These are phyloP conservation scores for Listrodromus nycthemerus DNA, from an alignment of 2,888 invertebrate species.

Conservation along the genomic window DNA sequence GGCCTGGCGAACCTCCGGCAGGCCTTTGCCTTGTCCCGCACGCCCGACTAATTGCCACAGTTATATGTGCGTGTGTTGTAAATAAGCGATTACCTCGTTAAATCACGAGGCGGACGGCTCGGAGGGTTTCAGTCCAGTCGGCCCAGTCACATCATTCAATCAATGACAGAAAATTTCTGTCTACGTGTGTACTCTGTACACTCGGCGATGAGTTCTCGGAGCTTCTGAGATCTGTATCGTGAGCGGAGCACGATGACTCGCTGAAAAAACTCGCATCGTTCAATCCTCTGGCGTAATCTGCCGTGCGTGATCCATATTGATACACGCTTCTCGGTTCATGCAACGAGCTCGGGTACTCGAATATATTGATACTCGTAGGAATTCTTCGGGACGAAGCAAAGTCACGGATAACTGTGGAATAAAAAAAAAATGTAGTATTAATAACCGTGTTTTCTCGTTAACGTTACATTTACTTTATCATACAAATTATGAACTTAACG, in stretches of 20 bases:
- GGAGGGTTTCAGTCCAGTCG: background rate
- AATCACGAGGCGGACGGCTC: conserved; percentile 22
- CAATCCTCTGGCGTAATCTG: background rate
- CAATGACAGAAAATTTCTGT: conserved; percentile 44
- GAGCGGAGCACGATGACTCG: background rate
- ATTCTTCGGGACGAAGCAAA: background rate
- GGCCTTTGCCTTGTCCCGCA: conserved; percentile 54
- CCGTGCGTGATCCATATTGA: background rate
- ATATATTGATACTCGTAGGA: background rate
- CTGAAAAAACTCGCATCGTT: background rate
- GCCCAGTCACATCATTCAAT: conserved; percentile 55
- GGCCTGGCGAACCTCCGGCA: conserved; percentile 8
- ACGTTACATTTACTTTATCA: background rate
- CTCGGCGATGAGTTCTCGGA: conserved; percentile 4
- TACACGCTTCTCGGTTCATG: background rate
- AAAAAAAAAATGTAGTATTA: no score
- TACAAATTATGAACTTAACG: no score
- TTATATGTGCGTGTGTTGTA: conserved; percentile 59
- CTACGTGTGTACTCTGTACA: conserved; percentile 1
- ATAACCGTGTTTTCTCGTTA: no score
- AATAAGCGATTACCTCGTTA: conserved; percentile 75
- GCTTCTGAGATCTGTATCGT: conserved; percentile 14
- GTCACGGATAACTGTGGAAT: background rate
- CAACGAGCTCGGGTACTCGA: background rate
- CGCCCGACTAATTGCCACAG: conserved; percentile 56